Evolutionary conservation across 2,113 vertebrate genomes (phyloP), one percentile per base, ranked within the genome.

Genomic region (Thalassarche chlororhynchos): DNA sequence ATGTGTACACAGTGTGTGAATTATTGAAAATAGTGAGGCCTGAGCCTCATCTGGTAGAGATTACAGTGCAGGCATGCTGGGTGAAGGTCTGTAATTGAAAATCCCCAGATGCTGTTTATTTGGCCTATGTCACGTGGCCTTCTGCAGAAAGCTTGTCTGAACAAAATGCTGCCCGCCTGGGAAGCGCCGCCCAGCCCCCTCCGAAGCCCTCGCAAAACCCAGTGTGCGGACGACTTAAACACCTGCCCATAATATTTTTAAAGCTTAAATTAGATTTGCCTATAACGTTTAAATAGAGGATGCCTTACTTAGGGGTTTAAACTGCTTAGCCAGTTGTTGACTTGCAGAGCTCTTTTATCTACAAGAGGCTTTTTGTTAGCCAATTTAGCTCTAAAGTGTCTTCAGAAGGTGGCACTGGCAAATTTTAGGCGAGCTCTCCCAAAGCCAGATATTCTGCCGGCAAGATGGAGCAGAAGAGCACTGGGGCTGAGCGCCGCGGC

Each of bases 1-100:
- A 99, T 99, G 99, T 99, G 99, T 99, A 99, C 99, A 99, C 99
- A 98, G 98, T 99, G 98, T 99, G 98, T 99, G 99, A 99, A 99
- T 99, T 99, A 99, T 99, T 99, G 99, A 99, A 99, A 99, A 99
- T 99, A 99, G 98, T 98, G 98, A 99, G 98, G 98, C 98, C 98
- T 97, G 98, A 97, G 98, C 98, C 98, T 99, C 99, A 99, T 99
- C 98, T 99, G 98, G 98, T 99, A 98, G 98, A 99, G 99, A 99
- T 99, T 99, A 99, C 98, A 98, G 98, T 99, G 98, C 98, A 98
- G 98, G 98, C 98, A 97, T 98, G 98, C 98, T 98, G 98, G 98
- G 98, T 97, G 97, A 98, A 98, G 98, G 98, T 98, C 98, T 98
- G 98, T 98, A 98, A 98, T 98, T 98, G 98, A 99, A 99, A 99